Percentiles rank a stretch among this genome's conserved stretches.
phyloP scores from a whole-genome alignment of 2,888 invertebrate genomes.

The Tiliacea citrago region DNA sequence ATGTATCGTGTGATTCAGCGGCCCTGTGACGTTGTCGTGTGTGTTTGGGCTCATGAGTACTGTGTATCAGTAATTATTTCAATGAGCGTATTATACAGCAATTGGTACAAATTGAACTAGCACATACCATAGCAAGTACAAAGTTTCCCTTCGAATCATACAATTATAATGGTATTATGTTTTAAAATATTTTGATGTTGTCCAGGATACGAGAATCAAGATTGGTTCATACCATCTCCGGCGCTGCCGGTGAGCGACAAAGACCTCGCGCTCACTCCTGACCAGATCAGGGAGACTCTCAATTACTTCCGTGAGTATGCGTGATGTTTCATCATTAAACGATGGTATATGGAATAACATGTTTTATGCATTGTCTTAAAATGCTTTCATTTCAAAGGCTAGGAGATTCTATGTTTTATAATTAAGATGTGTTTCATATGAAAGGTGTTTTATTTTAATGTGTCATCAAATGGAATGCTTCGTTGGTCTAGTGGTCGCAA shows the following conservation, averaged over 20 bases:
- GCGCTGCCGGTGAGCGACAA: conserved; percentile 94
- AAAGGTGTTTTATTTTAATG: conserved; percentile 1
- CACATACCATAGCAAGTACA: conserved; percentile 9
- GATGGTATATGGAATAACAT: not conserved
- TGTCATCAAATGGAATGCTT: not conserved
- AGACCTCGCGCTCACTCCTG: conserved; percentile 96
- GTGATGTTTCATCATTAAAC: conserved; percentile 4
- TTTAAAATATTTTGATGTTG: conserved; percentile 57
- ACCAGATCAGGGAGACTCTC: conserved; percentile 98
- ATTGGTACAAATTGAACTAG: conserved; percentile 39
- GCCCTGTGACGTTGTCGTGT: conserved; percentile 27
- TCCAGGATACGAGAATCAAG: conserved; percentile 97
- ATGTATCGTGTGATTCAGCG: conserved; percentile 49
- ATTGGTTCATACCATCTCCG: conserved; percentile 98
- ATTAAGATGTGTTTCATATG: no score
- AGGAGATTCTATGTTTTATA: not conserved
- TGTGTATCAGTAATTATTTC: conserved; percentile 63
- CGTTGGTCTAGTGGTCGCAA: not conserved
- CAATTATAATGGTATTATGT: not conserved
- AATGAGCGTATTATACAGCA: conserved; percentile 46
- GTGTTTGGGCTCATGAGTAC: conserved; percentile 33
- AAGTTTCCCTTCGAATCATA: not conserved
- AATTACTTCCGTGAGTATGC: conserved; percentile 98
- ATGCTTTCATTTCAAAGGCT: conserved; percentile 11
- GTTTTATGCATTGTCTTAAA: conserved; percentile 30